Base-by-base conservation (phyloP, 2,888 invertebrate species). In the Tipula unca region DNA sequence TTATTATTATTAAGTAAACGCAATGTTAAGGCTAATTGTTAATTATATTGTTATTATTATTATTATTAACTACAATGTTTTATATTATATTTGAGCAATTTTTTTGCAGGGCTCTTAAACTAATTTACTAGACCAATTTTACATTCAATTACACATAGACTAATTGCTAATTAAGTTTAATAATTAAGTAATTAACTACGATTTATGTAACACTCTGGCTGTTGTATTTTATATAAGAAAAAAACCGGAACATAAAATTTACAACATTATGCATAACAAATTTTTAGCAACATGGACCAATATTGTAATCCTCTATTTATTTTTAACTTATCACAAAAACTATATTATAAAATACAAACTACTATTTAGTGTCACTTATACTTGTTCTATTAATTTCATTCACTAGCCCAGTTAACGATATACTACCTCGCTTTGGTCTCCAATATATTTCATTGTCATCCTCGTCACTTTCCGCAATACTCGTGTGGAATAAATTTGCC, bases 371-470 rank as follows among this genome's bases (percentile, higher is more conserved):
- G 10, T 69, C 69, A 69, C 69, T 69, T 69, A 69, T 69, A 69
- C 25, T 69, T 25, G 25, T 69, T 20, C 13, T 69, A 69, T 13
- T 69, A 10, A 87, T 35, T 85, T 87, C 87, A 25, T 85, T 85
- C 2, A 86, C 54, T 20, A 87, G 42, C 25, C 86, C 87, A 3
- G 87, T 86, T 25, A 87, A 84, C 35, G 87, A 83, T 84, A 87
- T 86, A 54, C 87, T 87, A 20, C 87, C 87, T 10, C 87, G 85
- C 85, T 87, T 87, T 17, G 87, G 87, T 1, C 87, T 84, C 87
- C 87, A 87, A 10, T 87, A 86, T n/a, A 86, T 83, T 29, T 84
- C 85, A 0, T 82, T 82, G 35, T 85, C 82, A 69, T 85, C 86
- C 17, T 86, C 69, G 17, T 83, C 35, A 14, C 42, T 25, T 29